Evolutionary conservation across 2,888 invertebrate species (phyloP).

Genomic region (Dione vanillae): DNA sequence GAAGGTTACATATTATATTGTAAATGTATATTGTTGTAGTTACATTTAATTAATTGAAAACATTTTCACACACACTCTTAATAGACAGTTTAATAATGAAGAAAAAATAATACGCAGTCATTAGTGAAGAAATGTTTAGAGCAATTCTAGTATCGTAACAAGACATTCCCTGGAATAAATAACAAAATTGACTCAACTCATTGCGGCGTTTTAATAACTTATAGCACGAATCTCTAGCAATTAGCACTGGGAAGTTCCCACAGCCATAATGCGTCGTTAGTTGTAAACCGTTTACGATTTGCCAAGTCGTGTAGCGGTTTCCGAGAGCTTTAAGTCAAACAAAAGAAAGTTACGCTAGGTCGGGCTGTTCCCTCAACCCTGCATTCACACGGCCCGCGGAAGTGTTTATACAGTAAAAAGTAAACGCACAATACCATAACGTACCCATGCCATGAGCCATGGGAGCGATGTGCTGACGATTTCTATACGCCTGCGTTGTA

Average conservation of each 20-base stretch:
- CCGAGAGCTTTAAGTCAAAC: slow-evolving; percentile 55
- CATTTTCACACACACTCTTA: too few relatives aligned
- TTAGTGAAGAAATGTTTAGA: not conserved
- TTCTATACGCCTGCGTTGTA: slow-evolving; percentile 15
- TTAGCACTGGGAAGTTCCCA: slow-evolving; percentile 40
- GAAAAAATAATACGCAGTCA: not conserved
- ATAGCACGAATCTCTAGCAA: slow-evolving; percentile 49
- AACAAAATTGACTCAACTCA: slow-evolving; percentile 8
- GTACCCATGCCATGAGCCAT: slow-evolving; percentile 43
- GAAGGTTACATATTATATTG: too few relatives aligned
- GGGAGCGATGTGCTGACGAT: slow-evolving; percentile 42
- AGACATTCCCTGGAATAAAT: slow-evolving; percentile 12
- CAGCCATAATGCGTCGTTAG: slow-evolving; percentile 42
- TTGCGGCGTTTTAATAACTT: slow-evolving; percentile 14
- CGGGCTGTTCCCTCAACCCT: slow-evolving; percentile 71
- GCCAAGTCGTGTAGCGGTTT: slow-evolving; percentile 48
- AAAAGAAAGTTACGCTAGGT: slow-evolving; percentile 71
- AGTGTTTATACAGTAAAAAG: slow-evolving; percentile 73
- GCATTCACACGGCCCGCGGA: slow-evolving; percentile 78
- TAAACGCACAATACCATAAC: slow-evolving; percentile 58
- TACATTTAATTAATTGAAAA: not conserved
- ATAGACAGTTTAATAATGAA: not conserved
- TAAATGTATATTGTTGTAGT: too few relatives aligned
- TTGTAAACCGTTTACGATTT: slow-evolving; percentile 49
- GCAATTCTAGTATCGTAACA: not conserved